Evolutionary conservation across 1,140 invertebrate genomes (phyloP).

Genomic region (Meloidogyne floridensis): DNA sequence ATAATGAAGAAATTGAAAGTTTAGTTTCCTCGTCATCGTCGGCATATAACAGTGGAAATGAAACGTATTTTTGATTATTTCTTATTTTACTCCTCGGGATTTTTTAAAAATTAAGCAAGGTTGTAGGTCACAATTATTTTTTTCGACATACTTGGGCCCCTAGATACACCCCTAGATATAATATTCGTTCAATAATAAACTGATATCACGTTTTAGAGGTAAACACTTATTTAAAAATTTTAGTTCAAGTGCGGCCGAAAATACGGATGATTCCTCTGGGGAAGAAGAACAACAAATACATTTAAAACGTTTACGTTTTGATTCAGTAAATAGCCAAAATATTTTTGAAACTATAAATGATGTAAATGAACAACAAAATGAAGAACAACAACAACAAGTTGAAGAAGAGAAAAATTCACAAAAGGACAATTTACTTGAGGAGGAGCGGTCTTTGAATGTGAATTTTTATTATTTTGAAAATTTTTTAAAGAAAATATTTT

Average conservation of each 20-base stretch:
- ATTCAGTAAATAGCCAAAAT: not conserved
- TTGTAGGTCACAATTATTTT: too few relatives aligned
- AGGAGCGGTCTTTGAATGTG: not conserved
- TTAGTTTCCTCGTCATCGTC: not conserved
- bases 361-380: not conserved
- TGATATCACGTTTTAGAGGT: too few relatives aligned
- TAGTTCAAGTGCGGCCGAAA: not conserved
- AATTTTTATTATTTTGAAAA: not conserved
- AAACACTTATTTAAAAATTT: not conserved
- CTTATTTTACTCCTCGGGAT: not conserved
- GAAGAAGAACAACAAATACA: constrained; percentile 1
- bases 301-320: not conserved
- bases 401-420: not conserved
- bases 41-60: constrained; percentile 2
- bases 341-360: not conserved
- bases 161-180: too few relatives aligned
- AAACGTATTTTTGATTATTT: not conserved
- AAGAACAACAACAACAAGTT: not conserved
- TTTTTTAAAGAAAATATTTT: not conserved
- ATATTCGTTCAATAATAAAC: too few relatives aligned
- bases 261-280: not conserved
- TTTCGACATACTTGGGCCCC: too few relatives aligned
- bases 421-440: not conserved
- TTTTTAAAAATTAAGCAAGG: not conserved
- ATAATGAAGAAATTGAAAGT: constrained; percentile 5